Conservation (phyloP, 2,113 vertebrate species). For the Zosterops lateralis region DNA sequence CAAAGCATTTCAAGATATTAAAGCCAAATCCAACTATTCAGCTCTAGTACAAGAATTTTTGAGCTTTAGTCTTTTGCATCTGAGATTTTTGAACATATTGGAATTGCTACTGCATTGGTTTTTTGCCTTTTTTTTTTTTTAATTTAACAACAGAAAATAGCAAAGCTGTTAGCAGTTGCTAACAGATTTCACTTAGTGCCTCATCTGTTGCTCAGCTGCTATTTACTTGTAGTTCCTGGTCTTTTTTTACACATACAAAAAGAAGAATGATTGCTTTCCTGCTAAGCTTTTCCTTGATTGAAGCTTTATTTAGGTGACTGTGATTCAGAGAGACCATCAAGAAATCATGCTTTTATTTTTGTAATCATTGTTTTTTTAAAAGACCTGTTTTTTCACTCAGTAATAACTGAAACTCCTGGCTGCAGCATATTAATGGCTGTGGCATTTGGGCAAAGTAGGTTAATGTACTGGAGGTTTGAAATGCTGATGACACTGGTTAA, state of each 20-base stretch:
- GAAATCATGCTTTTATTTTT: constrained; percentile 34
- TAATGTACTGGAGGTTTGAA: neutral
- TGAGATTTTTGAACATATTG: constrained; percentile 70
- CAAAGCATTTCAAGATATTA: constrained; percentile 11
- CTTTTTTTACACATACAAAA: constrained; percentile 59
- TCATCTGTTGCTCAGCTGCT: constrained; percentile 79
- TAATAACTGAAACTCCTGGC: constrained; percentile 12
- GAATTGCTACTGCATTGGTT: constrained; percentile 58
- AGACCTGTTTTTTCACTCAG: neutral
- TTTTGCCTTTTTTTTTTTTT: constrained; percentile 23
- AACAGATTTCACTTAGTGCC: constrained; percentile 73
- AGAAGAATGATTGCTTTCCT: constrained; percentile 59
- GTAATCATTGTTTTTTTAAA: neutral
- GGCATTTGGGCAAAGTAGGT: neutral
- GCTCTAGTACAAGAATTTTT: constrained; percentile 30
- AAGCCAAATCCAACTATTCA: constrained; percentile 23
- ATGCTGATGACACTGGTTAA: neutral
- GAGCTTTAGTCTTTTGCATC: constrained; percentile 60
- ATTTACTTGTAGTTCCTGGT: constrained; percentile 73
- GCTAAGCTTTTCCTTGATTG: constrained; percentile 49
- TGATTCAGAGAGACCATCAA: constrained; percentile 39
- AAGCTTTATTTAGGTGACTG: constrained; percentile 52
- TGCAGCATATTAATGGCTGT: neutral
- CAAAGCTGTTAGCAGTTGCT: constrained; percentile 75
- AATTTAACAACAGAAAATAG: constrained; percentile 74